Conservation (phyloP, 2,113 vertebrate species). For the Phalacrocorax aristotelis region DNA sequence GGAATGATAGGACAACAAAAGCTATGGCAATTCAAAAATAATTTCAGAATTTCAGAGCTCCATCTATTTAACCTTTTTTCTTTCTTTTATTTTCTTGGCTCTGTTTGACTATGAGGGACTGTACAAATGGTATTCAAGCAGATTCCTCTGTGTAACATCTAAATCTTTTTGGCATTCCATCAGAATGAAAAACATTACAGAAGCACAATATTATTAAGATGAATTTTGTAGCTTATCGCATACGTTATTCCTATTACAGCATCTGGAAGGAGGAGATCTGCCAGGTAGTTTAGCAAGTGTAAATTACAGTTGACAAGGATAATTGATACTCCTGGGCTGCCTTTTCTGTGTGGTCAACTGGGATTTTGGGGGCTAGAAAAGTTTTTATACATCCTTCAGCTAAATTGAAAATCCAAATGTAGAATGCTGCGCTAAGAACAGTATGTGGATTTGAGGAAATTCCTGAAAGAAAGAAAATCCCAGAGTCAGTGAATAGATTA, state of each 20-base stretch:
- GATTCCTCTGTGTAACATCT: background rate
- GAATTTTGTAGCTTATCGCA: background rate
- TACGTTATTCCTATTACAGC: background rate
- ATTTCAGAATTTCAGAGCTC: background rate
- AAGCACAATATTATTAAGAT: background rate
- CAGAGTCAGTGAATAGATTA: background rate
- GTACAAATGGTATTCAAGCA: background rate
- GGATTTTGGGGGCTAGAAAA: background rate
- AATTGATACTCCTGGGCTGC: conserved; percentile 15
- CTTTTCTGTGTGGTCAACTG: background rate
- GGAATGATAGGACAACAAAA: background rate
- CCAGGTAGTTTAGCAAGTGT: conserved; percentile 5
- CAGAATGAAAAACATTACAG: conserved; percentile 14
- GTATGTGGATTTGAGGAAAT: background rate
- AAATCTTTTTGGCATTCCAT: background rate
- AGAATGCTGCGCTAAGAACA: background rate
- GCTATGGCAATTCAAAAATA: background rate
- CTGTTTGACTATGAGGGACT: background rate
- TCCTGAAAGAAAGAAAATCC: background rate
- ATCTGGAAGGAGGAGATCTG: conserved; percentile 18
- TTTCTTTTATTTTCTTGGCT: background rate
- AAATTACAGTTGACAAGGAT: conserved; percentile 52
- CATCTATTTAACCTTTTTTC: background rate
- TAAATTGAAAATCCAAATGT: conserved; percentile 49
- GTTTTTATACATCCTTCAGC: background rate